A percentile compares a stretch with the other conserved stretches of the same genome.
These are phyloP conservation scores for Andrena flavipes DNA, from an alignment of 2,888 invertebrate genomes.

Conservation along the genomic window DNA sequence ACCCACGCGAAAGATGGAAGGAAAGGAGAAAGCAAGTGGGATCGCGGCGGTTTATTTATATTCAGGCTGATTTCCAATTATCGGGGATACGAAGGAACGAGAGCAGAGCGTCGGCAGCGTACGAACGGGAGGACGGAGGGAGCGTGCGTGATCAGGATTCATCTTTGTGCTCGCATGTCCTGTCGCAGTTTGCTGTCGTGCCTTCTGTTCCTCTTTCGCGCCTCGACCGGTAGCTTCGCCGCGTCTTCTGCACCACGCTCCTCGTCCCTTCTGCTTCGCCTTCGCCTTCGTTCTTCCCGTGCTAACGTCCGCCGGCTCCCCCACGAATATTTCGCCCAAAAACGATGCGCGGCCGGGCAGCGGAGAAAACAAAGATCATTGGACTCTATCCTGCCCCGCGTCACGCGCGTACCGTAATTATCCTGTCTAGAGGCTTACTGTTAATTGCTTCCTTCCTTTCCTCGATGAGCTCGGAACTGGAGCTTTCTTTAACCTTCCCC, in stretches of 20 bases:
- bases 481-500: background rate
- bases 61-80: slow-evolving; percentile 76
- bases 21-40: slow-evolving; percentile 14
- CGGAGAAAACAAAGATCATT: slow-evolving; percentile 17
- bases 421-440: slow-evolving; percentile 8
- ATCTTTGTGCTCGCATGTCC: slow-evolving; percentile 81
- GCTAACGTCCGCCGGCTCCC: slow-evolving; percentile 62
- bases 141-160: slow-evolving; percentile 82
- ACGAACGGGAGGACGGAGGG: slow-evolving; percentile 43
- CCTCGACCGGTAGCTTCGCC: slow-evolving; percentile 74
- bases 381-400: slow-evolving; percentile 15
- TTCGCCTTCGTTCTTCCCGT: slow-evolving; percentile 40
- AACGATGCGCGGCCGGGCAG: slow-evolving; percentile 31
- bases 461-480: background rate
- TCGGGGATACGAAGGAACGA: slow-evolving; percentile 63
- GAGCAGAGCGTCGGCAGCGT: slow-evolving; percentile 44
- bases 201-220: slow-evolving; percentile 76
- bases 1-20: slow-evolving; percentile 8
- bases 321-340: slow-evolving; percentile 66
- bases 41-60: slow-evolving; percentile 69
- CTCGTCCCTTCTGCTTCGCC: slow-evolving; percentile 29
- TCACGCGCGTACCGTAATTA: slow-evolving; percentile 43
- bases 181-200: slow-evolving; percentile 80
- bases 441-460: background rate
- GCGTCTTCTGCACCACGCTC: slow-evolving; percentile 50